These are phyloP conservation scores for Stegophylla sp. DNA, from an alignment of 2,888 invertebrate species.

Conservation along the genomic window DNA sequence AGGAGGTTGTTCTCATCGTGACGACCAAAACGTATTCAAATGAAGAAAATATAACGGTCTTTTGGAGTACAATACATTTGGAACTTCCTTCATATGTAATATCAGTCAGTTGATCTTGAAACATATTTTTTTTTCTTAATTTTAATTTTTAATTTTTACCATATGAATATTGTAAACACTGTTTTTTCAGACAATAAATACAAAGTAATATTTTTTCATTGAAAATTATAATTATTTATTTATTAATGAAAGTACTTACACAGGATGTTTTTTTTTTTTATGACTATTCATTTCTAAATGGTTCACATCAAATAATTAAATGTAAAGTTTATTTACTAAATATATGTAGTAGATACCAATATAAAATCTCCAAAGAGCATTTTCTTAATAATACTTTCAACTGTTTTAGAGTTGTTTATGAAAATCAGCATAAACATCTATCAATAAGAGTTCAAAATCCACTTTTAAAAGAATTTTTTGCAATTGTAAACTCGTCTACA, in stretches of 20 bases:
- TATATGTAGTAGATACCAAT: too few species aligned
- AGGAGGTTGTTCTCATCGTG: conserved; percentile 1
- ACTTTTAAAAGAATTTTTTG: not conserved
- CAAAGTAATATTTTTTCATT: too few species aligned
- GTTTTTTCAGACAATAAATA: too few species aligned
- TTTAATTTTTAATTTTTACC: not conserved
- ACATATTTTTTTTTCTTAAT: not conserved
- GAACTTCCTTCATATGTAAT: not conserved
- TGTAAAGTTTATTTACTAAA: not conserved
- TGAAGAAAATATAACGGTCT: conserved; percentile 39
- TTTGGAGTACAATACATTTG: conserved; percentile 9
- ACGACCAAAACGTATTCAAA: conserved; percentile 15
- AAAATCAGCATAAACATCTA: not conserved
- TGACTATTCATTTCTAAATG: too few species aligned
- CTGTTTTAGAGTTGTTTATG: conserved; percentile 24
- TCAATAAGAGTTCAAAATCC: not conserved
- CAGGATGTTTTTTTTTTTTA: too few species aligned
- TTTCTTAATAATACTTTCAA: not conserved
- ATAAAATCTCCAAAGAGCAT: too few species aligned
- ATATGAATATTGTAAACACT: not conserved
- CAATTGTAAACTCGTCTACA: not conserved
- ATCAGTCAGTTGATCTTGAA: not conserved
- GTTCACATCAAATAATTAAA: too few species aligned
- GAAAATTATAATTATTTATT: too few species aligned
- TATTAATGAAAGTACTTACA: too few species aligned